Evolutionary conservation across 2,888 invertebrate genomes (phyloP).

Genomic region (Sarcophaga caerulescens): DNA sequence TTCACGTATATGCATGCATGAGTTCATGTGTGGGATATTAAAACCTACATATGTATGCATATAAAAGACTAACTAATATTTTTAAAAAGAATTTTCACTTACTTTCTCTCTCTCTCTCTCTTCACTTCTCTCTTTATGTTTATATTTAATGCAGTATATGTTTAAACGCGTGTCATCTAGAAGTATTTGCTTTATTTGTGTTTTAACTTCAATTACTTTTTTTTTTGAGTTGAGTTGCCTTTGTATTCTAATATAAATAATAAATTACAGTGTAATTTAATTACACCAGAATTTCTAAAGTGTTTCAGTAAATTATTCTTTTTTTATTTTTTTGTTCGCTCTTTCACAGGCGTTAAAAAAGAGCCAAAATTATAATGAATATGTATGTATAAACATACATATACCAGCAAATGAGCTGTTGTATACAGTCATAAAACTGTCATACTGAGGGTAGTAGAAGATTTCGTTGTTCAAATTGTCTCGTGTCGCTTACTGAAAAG

Average conservation of each 20-base stretch:
- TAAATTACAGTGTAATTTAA: constrained; percentile 55
- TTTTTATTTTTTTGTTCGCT: no score
- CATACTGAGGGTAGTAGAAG: neutral
- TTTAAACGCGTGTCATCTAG: neutral
- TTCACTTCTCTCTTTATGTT: neutral
- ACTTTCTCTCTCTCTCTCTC: no score
- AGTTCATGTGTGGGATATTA: no score
- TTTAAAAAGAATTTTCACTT: neutral
- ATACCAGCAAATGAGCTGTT: neutral
- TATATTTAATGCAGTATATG: neutral
- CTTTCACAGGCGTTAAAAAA: no score
- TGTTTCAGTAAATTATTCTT: neutral
- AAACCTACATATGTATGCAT: no score
- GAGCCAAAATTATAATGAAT: neutral
- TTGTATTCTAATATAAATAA: constrained; percentile 51
- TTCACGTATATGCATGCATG: neutral
- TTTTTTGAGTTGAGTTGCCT: constrained; percentile 12
- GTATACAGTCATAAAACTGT: neutral
- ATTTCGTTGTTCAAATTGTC: neutral
- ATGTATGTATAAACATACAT: neutral
- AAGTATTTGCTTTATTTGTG: no score
- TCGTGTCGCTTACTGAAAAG: neutral
- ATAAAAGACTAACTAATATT: no score
- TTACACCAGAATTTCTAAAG: constrained; percentile 47
- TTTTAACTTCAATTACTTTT: neutral